Conservation (phyloP, 2,113 vertebrate genomes). For the Gadus macrocephalus region DNA sequence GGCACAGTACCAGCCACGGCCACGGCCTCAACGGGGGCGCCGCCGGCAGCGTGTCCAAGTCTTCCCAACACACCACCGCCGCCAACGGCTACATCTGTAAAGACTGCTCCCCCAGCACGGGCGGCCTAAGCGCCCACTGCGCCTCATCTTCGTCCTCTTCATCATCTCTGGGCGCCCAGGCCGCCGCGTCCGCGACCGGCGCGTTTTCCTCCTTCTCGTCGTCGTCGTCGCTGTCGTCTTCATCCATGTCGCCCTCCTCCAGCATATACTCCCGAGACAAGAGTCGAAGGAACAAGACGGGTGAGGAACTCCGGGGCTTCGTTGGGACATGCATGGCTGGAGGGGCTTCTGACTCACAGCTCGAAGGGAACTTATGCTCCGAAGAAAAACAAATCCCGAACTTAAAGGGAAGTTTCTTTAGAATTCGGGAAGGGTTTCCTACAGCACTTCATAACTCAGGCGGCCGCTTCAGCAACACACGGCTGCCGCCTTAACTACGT, state of each 20-base stretch:
- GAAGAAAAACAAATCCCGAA: too few relatives aligned
- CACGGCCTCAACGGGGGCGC: conserved; percentile 72
- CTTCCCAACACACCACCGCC: conserved; percentile 40
- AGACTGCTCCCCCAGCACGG: conserved; percentile 77
- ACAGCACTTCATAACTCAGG: too few relatives aligned
- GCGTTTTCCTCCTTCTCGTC: not conserved
- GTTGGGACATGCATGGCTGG: not conserved
- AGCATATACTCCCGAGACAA: conserved; percentile 78
- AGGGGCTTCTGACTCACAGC: too few relatives aligned
- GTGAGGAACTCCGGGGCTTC: conserved; percentile 49
- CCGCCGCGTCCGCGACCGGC: conserved; percentile 5
- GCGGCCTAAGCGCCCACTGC: conserved; percentile 51
- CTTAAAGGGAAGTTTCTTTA: too few relatives aligned
- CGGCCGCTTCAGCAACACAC: too few relatives aligned
- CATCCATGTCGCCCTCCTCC: conserved; percentile 57
- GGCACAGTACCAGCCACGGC: conserved; percentile 24
- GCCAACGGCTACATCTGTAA: conserved; percentile 86
- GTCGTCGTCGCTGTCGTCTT: conserved; percentile 5
- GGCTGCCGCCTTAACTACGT: too few relatives aligned
- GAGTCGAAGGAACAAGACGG: conserved; percentile 70
- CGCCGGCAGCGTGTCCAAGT: conserved; percentile 45
- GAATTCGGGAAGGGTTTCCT: too few relatives aligned
- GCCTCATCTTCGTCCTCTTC: conserved; percentile 27
- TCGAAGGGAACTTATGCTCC: too few relatives aligned
- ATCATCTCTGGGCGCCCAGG: conserved; percentile 7